Percentiles rank a stretch among this genome's conserved stretches.
Evolutionary conservation across 2,113 vertebrate species (phyloP).

Genomic region (Pogona vitticeps): DNA sequence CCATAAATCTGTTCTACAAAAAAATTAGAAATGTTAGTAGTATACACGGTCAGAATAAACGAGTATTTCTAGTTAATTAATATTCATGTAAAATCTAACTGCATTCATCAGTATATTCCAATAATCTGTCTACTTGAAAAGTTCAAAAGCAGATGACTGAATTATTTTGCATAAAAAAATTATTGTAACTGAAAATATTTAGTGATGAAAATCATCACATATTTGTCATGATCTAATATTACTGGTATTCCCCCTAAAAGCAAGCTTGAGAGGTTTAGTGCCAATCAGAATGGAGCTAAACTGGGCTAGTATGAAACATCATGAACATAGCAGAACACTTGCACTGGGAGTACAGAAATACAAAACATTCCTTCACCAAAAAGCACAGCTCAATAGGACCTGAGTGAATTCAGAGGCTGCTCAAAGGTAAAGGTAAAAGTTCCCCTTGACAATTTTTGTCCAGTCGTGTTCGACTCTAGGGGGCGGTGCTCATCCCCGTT

Average conservation of each 20-base stretch:
- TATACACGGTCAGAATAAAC: neutral
- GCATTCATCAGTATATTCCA: neutral
- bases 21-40: slow-evolving; percentile 8
- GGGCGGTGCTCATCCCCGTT: no score
- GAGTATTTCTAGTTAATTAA: slow-evolving; percentile 9
- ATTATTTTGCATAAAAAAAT: neutral
- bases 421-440: no score
- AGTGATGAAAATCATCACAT: neutral
- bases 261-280: neutral
- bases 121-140: neutral
- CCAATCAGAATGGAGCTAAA: neutral
- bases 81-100: neutral
- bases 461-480: no score
- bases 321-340: neutral
- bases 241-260: neutral
- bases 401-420: neutral
- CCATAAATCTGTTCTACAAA: slow-evolving; percentile 24
- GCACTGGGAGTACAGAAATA: neutral
- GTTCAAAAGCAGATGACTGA: neutral
- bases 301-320: neutral
- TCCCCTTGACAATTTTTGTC: no score
- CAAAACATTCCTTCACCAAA: neutral
- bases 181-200: neutral
- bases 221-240: neutral
- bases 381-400: neutral